Conservation (phyloP, 2,113 vertebrate genomes). For the Psilopogon haemacephalus region DNA sequence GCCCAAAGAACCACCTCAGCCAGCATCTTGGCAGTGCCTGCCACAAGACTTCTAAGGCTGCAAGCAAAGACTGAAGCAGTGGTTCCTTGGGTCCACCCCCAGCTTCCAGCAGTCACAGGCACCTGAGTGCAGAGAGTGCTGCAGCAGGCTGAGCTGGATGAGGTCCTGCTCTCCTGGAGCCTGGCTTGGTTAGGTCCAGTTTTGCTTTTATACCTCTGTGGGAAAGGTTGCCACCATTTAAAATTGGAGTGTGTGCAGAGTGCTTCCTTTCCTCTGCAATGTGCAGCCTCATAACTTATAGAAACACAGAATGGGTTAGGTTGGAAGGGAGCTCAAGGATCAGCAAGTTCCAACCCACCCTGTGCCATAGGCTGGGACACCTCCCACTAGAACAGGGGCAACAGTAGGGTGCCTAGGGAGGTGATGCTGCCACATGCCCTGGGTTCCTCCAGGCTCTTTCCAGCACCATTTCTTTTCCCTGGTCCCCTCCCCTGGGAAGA, state of each 20-base stretch:
- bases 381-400: too few species aligned
- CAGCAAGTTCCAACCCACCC: too few species aligned
- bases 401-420: too few species aligned
- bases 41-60: background rate
- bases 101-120: background rate
- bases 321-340: too few species aligned
- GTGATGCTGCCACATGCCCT: rapidly evolving
- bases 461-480: background rate
- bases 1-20: background rate
- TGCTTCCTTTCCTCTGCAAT: background rate
- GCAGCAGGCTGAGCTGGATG: background rate
- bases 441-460: background rate
- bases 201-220: background rate
- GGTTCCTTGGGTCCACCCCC: background rate
- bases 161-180: background rate
- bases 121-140: background rate
- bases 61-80: background rate
- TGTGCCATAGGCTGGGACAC: too few species aligned
- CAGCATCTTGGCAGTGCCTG: background rate
- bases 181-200: background rate
- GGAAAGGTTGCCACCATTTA: background rate
- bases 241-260: background rate
- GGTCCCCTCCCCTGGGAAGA: background rate
- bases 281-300: background rate
- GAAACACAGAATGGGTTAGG: too few species aligned